These are phyloP conservation scores for Pandion haliaetus DNA, from an alignment of 2,113 vertebrate species.

Conservation along the genomic window DNA sequence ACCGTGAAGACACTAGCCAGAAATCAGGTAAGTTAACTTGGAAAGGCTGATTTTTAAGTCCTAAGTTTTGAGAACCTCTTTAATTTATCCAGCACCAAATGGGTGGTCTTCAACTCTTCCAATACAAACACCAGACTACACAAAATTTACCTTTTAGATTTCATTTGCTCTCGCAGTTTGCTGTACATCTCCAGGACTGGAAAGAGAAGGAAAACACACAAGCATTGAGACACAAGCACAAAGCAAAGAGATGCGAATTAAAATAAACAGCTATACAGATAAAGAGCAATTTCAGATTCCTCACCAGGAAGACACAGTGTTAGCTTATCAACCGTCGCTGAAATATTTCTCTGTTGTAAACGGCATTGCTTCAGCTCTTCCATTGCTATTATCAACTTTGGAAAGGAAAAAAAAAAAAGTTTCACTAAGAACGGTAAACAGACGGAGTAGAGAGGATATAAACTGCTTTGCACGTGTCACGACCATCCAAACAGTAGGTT, in stretches of 20 bases:
- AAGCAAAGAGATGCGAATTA: neutral
- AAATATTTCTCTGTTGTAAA: constrained; percentile 95
- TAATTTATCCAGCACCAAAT: neutral
- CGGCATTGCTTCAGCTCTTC: constrained; percentile 92
- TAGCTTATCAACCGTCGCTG: constrained; percentile 92
- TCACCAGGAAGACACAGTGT: constrained; percentile 92
- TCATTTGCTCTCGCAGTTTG: constrained; percentile 95
- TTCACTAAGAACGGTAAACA: neutral
- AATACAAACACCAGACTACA: rapidly evolving
- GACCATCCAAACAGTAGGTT: neutral
- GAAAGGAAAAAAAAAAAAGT: neutral
- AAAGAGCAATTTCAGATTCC: neutral
- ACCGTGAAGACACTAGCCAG: neutral
- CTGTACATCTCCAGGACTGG: constrained; percentile 98
- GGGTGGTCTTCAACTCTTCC: neutral
- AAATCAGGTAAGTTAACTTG: rapidly evolving
- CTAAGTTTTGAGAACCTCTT: neutral
- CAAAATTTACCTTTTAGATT: constrained; percentile 85
- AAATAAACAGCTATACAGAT: neutral
- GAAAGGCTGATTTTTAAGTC: neutral
- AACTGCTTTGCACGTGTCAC: neutral
- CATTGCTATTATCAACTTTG: constrained; percentile 86
- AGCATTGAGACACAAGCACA: neutral
- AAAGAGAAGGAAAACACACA: constrained; percentile 19
- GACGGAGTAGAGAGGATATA: neutral